Evolutionary conservation across 1,140 invertebrate genomes (phyloP), one percentile per base, ranked within the genome.

Genomic region (Lasaia peninsularis): DNA sequence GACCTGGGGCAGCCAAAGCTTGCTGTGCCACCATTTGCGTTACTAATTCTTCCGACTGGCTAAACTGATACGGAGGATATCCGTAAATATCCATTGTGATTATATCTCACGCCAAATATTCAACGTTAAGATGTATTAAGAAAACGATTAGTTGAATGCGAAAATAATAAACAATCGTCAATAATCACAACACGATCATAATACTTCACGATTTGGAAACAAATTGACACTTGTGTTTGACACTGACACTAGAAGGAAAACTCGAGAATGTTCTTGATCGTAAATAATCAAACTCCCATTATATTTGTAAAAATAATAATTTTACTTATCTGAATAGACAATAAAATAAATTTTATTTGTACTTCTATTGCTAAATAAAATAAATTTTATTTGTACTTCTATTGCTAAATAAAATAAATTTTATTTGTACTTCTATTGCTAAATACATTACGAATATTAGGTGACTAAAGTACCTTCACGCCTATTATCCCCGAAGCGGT

Each of bases 1-100:
- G 58, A 18, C 65, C 12, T 10, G 71, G 60, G 1, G 75, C 69
- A 37, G 73, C 57, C 28, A 84, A 48, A 18, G 73, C 64, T 62
- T 83, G 80, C 21, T 84, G 81, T 14, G 74, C 75, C 72, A 85
- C 75, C 72, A 85, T 79, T 71, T 85, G 84, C 61, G 80, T 80
- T 2, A 71, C 70, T 5, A 87, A 44, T 68, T 87, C 81, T 62
- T 85, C 84, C 2, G 79, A 73, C 51, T 82, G 78, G 34, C 70
- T 79, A 56, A 85, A 81, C 58, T 69, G 78, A 59, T 75, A 85
- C 32, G 73, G 37, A 0, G 71, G 60, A 60, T 78, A 87, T 11
- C 77, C 78, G 56, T 85, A 85, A 12, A 85, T 66, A 75, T 85
- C 78, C 84, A 87, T 85, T 69, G 65, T 73, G 9, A 58, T 11